Conservation (phyloP, 2,113 vertebrate genomes). For the Syngnathoides biaculeatus region DNA sequence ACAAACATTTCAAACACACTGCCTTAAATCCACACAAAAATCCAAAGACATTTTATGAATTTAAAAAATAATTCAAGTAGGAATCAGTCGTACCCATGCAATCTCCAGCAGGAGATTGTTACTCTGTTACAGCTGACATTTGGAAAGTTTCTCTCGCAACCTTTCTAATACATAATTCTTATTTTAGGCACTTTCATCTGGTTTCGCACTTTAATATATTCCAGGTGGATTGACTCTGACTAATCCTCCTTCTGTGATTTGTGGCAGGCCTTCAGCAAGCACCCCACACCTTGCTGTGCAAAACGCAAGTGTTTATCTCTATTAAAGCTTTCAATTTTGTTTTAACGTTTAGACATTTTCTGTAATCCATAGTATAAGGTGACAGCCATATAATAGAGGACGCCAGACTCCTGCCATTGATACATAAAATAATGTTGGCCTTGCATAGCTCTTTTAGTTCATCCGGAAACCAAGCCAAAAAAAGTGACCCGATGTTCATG, state of each 20-base stretch:
- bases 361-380: constrained; percentile 56
- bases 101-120: constrained; percentile 33
- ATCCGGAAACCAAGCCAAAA: constrained; percentile 57
- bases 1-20: neutral
- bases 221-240: constrained; percentile 42
- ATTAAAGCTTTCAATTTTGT: constrained; percentile 45
- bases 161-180: constrained; percentile 29
- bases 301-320: constrained; percentile 55
- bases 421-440: constrained; percentile 61
- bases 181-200: constrained; percentile 45
- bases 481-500: constrained; percentile 52
- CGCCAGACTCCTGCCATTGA: constrained; percentile 55
- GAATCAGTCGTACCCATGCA: neutral
- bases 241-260: constrained; percentile 49
- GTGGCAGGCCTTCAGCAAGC: constrained; percentile 31
- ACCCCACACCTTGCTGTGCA: constrained; percentile 7
- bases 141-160: constrained; percentile 40
- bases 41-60: neutral
- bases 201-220: constrained; percentile 49
- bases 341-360: constrained; percentile 33
- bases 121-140: constrained; percentile 43
- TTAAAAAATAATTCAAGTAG: neutral
- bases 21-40: too few species aligned
- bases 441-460: constrained; percentile 66
- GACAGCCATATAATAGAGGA: constrained; percentile 57